These are phyloP conservation scores for Numida meleagris DNA, from an alignment of 2,113 vertebrate genomes.

Conservation along the genomic window DNA sequence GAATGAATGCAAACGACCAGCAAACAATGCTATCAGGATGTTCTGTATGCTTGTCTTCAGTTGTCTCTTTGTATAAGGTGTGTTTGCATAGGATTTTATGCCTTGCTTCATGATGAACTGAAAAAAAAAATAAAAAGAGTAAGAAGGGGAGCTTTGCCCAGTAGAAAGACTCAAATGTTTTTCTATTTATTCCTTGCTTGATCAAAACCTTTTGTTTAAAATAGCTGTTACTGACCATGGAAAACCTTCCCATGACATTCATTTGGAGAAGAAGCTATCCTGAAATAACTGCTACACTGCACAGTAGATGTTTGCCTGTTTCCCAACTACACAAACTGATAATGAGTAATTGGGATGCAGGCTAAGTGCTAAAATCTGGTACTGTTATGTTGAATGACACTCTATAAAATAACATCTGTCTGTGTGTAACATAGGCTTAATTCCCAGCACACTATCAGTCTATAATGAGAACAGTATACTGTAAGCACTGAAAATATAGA, in stretches of 20 bases:
- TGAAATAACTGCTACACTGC: neutral
- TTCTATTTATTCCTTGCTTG: neutral
- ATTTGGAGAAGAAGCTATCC: neutral
- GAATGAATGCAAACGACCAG: neutral
- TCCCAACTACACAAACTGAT: neutral
- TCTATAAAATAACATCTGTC: conserved; percentile 53
- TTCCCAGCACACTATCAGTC: conserved; percentile 5
- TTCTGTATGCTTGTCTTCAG: neutral
- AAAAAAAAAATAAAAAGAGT: neutral
- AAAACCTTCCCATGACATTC: neutral
- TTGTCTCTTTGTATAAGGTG: neutral
- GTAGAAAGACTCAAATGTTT: neutral
- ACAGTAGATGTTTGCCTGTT: conserved; percentile 12
- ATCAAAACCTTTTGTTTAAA: neutral
- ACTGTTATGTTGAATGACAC: conserved; percentile 16
- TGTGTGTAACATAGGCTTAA: conserved; percentile 4
- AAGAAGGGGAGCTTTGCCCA: neutral
- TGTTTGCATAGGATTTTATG: neutral
- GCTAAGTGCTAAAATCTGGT: conserved; percentile 46
- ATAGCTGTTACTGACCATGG: neutral
- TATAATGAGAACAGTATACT: conserved; percentile 23
- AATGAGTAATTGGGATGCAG: conserved; percentile 31
- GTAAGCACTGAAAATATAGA: neutral
- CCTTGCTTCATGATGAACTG: neutral
- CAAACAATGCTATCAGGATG: neutral